These are phyloP conservation scores for Gymnopithys bicolor DNA, from an alignment of 2,797 vertebrate species.

Conservation along the genomic window DNA sequence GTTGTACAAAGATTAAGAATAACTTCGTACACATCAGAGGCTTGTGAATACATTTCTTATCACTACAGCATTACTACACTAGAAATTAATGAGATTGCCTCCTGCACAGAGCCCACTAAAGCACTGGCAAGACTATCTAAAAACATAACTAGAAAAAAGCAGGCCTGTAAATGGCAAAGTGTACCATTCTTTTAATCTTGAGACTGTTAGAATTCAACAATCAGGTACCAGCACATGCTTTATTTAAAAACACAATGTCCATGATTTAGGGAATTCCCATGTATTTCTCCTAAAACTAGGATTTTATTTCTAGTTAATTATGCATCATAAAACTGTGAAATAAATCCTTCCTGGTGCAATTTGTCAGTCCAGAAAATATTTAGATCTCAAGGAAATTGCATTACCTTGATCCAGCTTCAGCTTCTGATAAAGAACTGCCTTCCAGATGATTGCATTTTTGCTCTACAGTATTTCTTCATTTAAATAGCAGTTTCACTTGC, in stretches of 20 bases:
- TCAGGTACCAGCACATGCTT: neutral
- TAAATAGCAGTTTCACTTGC: neutral
- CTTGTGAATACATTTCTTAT: neutral
- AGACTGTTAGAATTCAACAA: neutral
- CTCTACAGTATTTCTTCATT: conserved; percentile 3
- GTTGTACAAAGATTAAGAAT: neutral
- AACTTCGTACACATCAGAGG: neutral
- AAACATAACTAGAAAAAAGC: neutral
- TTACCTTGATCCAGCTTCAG: neutral
- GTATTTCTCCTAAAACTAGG: neutral
- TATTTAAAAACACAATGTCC: neutral
- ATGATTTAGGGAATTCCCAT: neutral
- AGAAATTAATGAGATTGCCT: neutral
- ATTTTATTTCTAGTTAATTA: neutral
- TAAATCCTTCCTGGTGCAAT: neutral
- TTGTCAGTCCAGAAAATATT: neutral
- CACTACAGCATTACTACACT: neutral
- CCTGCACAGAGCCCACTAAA: neutral
- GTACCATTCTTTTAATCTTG: neutral
- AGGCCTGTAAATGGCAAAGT: neutral
- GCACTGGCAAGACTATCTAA: neutral
- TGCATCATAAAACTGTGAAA: neutral
- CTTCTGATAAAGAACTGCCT: neutral
- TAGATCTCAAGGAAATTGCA: neutral
- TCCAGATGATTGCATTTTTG: neutral